phyloP scores from a whole-genome alignment of 1,140 invertebrate species.

The Bilobella aurantiaca region DNA sequence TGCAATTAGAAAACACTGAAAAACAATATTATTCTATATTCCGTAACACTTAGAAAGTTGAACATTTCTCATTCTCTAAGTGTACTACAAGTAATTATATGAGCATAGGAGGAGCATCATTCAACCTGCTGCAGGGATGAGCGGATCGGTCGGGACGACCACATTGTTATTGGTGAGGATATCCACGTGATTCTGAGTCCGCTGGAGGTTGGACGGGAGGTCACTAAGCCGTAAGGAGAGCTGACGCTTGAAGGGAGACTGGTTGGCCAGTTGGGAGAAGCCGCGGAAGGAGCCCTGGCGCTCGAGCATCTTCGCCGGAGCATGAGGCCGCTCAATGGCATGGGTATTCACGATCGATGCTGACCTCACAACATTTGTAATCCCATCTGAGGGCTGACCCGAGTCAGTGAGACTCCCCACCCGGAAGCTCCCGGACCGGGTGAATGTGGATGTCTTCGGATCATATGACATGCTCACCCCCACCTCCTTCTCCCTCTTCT shows the following conservation, averaged over 20 bases:
- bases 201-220: conserved; percentile 83
- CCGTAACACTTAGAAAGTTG: too few species aligned
- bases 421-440: conserved; percentile 81
- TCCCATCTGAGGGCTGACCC: conserved; percentile 12
- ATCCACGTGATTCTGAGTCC: conserved; percentile 42
- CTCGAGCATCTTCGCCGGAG: conserved; percentile 80
- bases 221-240: conserved; percentile 81
- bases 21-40: conserved; percentile 27
- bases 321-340: conserved; percentile 90
- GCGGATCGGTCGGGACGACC: too few species aligned
- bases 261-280: conserved; percentile 65
- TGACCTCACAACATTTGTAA: conserved; percentile 43
- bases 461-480: conserved; percentile 89
- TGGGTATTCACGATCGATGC: conserved; percentile 66
- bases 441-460: conserved; percentile 83
- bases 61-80: too few species aligned
- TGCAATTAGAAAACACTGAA: conserved; percentile 20
- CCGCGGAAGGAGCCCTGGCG: conserved; percentile 87
- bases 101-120: too few species aligned
- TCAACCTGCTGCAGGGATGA: too few species aligned
- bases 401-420: conserved; percentile 67
- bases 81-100: too few species aligned
- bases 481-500: conserved; percentile 92
- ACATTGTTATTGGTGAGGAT: too few species aligned
- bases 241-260: conserved; percentile 90